Evolutionary conservation across 2,797 vertebrate genomes (phyloP).

Genomic region (Sparus aurata): DNA sequence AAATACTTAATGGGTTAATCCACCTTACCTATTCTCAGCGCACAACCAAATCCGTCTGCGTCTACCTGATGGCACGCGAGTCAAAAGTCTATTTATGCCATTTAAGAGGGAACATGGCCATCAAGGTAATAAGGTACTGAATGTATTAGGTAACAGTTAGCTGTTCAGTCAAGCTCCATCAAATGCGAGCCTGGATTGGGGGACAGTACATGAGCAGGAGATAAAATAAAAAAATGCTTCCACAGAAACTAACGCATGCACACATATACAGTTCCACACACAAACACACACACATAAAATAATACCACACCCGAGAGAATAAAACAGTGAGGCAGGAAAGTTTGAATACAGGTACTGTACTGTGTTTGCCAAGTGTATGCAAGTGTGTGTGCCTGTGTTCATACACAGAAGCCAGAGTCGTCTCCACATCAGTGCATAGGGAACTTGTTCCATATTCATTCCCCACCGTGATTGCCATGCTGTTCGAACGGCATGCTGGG

Average conservation of each 20-base stretch:
- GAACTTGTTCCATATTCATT: conserved; percentile 85
- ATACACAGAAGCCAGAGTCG: conserved; percentile 51
- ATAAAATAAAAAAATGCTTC: conserved; percentile 1
- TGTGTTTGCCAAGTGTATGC: conserved; percentile 29
- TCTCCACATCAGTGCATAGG: conserved; percentile 71
- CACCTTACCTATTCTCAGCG: not conserved
- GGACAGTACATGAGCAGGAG: not conserved
- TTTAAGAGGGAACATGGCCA: not conserved
- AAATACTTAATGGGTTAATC: not conserved
- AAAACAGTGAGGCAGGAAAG: conserved; percentile 36
- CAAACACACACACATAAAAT: conserved; percentile 9
- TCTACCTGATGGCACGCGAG: not conserved
- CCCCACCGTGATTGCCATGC: conserved; percentile 80
- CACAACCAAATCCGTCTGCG: not conserved
- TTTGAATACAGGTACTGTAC: conserved; percentile 48
- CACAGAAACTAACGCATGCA: not conserved
- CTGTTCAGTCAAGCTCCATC: not conserved
- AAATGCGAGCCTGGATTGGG: not conserved
- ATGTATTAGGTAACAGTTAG: conserved; percentile 1
- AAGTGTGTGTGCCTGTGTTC: conserved; percentile 15
- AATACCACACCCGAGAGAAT: conserved; percentile 17
- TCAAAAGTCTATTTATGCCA: not conserved
- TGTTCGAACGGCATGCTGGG: conserved; percentile 83
- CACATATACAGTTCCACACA: not conserved
- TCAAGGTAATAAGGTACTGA: not conserved